Evolutionary conservation across 2,113 vertebrate genomes (phyloP).

Genomic region (Felis chaus): DNA sequence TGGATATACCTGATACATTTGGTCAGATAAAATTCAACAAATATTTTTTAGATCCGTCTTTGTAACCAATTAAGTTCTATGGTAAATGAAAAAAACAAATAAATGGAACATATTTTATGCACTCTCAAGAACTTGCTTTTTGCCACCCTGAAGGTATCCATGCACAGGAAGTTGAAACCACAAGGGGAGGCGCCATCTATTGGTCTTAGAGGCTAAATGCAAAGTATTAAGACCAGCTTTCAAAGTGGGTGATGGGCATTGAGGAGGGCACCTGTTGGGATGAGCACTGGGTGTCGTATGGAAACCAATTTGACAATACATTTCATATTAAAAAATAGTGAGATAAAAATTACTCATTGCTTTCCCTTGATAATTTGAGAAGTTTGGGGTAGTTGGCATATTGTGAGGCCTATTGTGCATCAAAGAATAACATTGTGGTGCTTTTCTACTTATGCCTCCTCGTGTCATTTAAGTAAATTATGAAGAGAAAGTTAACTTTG

Average conservation of each 20-base stretch:
- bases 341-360: neutral
- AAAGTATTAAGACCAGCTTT: neutral
- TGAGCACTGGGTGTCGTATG: no score
- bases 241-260: no score
- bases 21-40: neutral
- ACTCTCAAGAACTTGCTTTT: neutral
- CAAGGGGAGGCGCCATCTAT: neutral
- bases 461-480: neutral
- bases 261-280: no score
- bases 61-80: neutral
- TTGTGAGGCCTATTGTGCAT: neutral
- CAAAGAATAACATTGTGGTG: neutral
- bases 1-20: neutral
- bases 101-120: neutral
- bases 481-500: neutral
- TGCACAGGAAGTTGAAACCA: neutral
- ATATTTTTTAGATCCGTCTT: neutral
- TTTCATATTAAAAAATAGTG: neutral
- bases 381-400: neutral
- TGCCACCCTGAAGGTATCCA: neutral
- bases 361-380: neutral
- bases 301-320: no score
- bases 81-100: neutral
- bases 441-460: neutral
- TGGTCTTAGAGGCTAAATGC: neutral